phyloP scores from a whole-genome alignment of 2,888 invertebrate genomes.

The Caenorhabditis doughertyi region DNA sequence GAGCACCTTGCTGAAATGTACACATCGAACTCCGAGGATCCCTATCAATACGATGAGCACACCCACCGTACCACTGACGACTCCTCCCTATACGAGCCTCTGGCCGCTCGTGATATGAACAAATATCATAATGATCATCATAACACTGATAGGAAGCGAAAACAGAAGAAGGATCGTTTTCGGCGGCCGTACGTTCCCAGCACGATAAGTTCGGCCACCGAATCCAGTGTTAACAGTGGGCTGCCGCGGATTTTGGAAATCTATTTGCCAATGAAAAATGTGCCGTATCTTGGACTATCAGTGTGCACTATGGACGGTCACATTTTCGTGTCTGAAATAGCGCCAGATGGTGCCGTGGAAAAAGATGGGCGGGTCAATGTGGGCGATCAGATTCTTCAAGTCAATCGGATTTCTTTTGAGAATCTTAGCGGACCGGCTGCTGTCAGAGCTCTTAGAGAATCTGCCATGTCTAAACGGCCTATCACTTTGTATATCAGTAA shows the following conservation, averaged over 20 bases:
- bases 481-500: conserved; percentile 77
- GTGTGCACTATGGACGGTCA: conserved; percentile 78
- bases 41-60: conserved; percentile 74
- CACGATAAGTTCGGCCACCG: conserved; percentile 78
- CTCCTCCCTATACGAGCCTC: conserved; percentile 69
- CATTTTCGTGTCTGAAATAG: conserved; percentile 77
- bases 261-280: conserved; percentile 72
- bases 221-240: conserved; percentile 73
- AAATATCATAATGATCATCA: conserved; percentile 54
- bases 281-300: conserved; percentile 74
- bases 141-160: conserved; percentile 60
- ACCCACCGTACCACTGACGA: conserved; percentile 50
- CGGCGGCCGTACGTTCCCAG: conserved; percentile 79
- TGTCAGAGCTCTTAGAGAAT: conserved; percentile 70
- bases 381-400: conserved; percentile 81
- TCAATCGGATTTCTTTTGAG: conserved; percentile 79
- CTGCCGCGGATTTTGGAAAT: conserved; percentile 79
- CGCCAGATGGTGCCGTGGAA: conserved; percentile 73
- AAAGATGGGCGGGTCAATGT: conserved; percentile 76
- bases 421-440: conserved; percentile 75
- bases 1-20: conserved; percentile 79
- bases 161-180: conserved; percentile 71
- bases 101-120: conserved; percentile 58
- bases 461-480: conserved; percentile 72
- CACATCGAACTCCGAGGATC: conserved; percentile 78